These are phyloP conservation scores for Lasioglossum villosulum DNA, from an alignment of 2,888 invertebrate genomes.

Conservation along the genomic window DNA sequence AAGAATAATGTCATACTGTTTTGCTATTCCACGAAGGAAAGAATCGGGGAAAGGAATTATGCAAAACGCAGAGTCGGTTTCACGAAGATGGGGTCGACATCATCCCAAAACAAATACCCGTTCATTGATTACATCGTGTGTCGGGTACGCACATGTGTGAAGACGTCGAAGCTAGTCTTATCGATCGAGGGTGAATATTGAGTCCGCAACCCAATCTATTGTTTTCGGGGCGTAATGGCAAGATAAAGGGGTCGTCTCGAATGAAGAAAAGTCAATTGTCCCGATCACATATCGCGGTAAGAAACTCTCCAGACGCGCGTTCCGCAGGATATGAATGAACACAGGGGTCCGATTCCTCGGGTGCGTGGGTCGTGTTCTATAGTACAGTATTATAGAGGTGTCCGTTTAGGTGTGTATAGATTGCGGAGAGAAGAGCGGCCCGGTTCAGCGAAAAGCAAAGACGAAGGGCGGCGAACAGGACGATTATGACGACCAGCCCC, in stretches of 20 bases:
- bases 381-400: slow-evolving; percentile 4
- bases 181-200: background rate
- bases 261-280: slow-evolving; percentile 41
- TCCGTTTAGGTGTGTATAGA: slow-evolving; percentile 19
- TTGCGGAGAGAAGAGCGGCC: slow-evolving; percentile 30
- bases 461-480: slow-evolving; percentile 58
- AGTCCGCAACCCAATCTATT: slow-evolving; percentile 13
- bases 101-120: background rate
- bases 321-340: slow-evolving; percentile 63
- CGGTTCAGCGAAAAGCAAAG: slow-evolving; percentile 30
- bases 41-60: background rate
- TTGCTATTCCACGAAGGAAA: background rate
- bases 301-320: slow-evolving; percentile 40
- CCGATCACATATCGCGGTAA: slow-evolving; percentile 35
- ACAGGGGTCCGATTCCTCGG: slow-evolving; percentile 45
- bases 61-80: background rate
- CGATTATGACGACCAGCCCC: slow-evolving; percentile 67
- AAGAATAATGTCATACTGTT: background rate
- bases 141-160: background rate
- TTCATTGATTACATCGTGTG: background rate
- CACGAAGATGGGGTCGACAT: background rate
- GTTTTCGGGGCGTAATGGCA: slow-evolving; percentile 10
- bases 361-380: slow-evolving; percentile 38
- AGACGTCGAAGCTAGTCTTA: background rate
- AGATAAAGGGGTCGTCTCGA: slow-evolving; percentile 1